Evolutionary conservation across 2,888 invertebrate genomes (phyloP), one percentile per base, ranked within the genome.

Genomic region (Antheraea assamensis): DNA sequence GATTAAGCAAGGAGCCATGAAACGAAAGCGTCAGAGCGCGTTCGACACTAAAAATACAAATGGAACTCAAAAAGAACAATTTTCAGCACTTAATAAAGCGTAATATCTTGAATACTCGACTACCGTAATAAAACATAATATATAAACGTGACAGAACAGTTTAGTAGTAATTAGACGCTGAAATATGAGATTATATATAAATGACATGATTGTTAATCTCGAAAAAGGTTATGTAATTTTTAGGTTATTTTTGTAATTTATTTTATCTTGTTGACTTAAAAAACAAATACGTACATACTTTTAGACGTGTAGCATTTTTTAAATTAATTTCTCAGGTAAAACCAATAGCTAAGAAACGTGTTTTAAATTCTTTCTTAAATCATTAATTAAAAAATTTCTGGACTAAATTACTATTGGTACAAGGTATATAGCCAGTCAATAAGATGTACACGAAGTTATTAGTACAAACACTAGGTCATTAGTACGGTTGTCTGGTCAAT

Each of bases 11-110:
- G 88, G 90, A 0, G 91, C 91, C 15, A 77, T 92, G 80, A 88
- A 83, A 71, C 83, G 92, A 35, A 93, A 91, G 80, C 79, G 94
- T 21, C 94, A 94, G 76, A 89, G 88, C 75, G 82, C 87, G 0
- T 35, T 80, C 0, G 94, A 94, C 71, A 79, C 86, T n/a, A 87
- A 79, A 58, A 84, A 84, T 55, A 77, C 81, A 3, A 92, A 90
- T 72, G 90, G 90, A 3, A 78, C 79, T 15, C 83, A 87, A 71
- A 91, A 89, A 71, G 93, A 93, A 73, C 90, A 90, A 75, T 91
- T 88, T 55, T 85, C 88, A 2, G 89, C 90, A 5, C 81, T 93
- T 17, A 93, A 93, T 81, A 90, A 86, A 79, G 85, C 86, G 71
- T 93, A 17, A 30, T 64, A 17, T 30, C 17, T 30, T 17, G 3